phyloP scores from a whole-genome alignment of 1,140 invertebrate genomes.

The Drosophila persimilis region DNA sequence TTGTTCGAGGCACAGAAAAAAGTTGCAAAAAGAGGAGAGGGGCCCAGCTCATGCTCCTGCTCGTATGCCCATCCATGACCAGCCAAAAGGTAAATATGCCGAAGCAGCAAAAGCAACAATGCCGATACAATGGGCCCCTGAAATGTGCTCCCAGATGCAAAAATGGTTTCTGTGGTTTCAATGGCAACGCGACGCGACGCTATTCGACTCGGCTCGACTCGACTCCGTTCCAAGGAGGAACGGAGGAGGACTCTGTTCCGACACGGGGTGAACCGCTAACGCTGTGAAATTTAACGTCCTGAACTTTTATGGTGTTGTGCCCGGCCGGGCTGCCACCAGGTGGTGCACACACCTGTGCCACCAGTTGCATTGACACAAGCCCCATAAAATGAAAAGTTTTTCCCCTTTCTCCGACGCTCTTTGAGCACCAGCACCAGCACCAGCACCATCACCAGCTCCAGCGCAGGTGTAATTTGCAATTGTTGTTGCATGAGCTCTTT shows the following conservation, averaged over 20 bases:
- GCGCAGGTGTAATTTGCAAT: constrained; percentile 56
- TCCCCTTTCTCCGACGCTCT: background rate
- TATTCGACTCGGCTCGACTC: constrained; percentile 2
- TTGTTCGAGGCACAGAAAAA: constrained; percentile 60
- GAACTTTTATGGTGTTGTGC: constrained; percentile 68
- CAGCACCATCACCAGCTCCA: no score
- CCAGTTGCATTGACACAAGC: constrained; percentile 58
- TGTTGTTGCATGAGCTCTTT: constrained; percentile 33
- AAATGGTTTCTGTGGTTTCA: constrained; percentile 77
- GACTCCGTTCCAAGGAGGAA: background rate
- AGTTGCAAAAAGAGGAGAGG: constrained; percentile 31
- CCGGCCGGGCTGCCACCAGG: constrained; percentile 41
- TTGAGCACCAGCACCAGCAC: background rate
- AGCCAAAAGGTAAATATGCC: constrained; percentile 72
- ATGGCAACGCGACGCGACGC: constrained; percentile 56
- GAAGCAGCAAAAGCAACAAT: constrained; percentile 53
- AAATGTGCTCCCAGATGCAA: constrained; percentile 80
- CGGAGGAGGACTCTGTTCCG: background rate
- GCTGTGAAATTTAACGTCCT: constrained; percentile 68
- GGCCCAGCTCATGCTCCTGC: background rate
- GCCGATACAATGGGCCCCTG: constrained; percentile 67
- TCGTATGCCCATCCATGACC: constrained; percentile 16
- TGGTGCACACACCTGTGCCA: constrained; percentile 40
- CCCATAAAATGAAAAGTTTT: constrained; percentile 51
- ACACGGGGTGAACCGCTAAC: constrained; percentile 53